These are phyloP conservation scores for Trichonephila inaurata DNA, from an alignment of 1,140 invertebrate genomes.

Conservation along the genomic window DNA sequence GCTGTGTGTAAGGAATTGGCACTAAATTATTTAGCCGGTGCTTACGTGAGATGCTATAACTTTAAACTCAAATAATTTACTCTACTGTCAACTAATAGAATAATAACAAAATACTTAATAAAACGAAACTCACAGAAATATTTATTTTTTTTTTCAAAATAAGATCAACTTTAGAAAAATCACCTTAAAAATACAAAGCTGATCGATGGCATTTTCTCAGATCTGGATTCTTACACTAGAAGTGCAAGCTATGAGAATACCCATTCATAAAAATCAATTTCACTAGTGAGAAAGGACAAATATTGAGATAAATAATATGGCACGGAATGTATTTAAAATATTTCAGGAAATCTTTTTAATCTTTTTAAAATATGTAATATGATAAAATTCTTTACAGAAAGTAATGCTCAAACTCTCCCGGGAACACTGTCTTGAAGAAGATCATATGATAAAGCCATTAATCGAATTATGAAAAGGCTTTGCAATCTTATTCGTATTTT, in stretches of 20 bases:
- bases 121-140: no score
- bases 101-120: no score
- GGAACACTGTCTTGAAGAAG: background rate
- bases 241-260: background rate
- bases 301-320: background rate
- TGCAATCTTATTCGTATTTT: background rate
- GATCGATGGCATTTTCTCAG: background rate
- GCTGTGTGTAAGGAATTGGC: no score
- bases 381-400: background rate
- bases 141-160: no score
- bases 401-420: background rate
- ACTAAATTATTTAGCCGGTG: no score
- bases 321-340: background rate
- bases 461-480: conserved; percentile 2
- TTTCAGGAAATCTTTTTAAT: background rate
- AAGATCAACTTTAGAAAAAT: no score
- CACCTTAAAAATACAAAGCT: background rate
- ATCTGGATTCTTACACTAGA: background rate
- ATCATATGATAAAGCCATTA: background rate
- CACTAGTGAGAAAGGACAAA: background rate
- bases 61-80: no score
- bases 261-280: background rate
- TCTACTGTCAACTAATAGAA: no score
- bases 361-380: conserved; percentile 1
- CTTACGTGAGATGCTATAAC: no score